Conservation (phyloP, 2,888 invertebrate genomes). For the Synergus laeviventris region DNA sequence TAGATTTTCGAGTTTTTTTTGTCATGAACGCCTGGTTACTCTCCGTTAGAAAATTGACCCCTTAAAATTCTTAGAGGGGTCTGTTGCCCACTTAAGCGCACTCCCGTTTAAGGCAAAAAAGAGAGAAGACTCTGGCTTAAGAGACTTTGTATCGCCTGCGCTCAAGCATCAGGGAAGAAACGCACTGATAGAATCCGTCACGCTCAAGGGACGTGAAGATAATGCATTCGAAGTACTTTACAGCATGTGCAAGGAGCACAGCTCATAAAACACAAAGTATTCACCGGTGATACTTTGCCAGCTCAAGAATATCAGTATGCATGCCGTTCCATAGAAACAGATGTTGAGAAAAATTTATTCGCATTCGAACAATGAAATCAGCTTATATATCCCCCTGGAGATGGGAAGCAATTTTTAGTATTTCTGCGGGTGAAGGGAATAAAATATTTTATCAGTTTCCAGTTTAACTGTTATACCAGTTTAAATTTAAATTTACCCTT, state of each 20-base stretch:
- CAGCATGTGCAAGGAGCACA: constrained; percentile 49
- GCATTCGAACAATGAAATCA: constrained; percentile 32
- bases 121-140: constrained; percentile 10
- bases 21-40: not conserved
- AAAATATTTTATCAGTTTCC: not conserved
- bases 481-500: too few relatives aligned
- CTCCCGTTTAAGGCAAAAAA: constrained; percentile 8
- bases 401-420: not conserved
- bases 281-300: constrained; percentile 47
- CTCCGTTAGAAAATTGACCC: constrained; percentile 11
- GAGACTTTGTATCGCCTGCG: not conserved
- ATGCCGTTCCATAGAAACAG: constrained; percentile 48
- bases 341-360: constrained; percentile 21
- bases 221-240: constrained; percentile 37
- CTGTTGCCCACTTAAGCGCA: constrained; percentile 13
- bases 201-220: constrained; percentile 19
- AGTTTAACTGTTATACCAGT: too few relatives aligned
- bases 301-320: constrained; percentile 42
- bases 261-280: constrained; percentile 56
- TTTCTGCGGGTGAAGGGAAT: not conserved
- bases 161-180: constrained; percentile 25
- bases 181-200: constrained; percentile 37
- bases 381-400: not conserved
- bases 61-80: constrained; percentile 18
- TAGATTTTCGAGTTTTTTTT: not conserved